A percentile compares a stretch with the other conserved stretches of the same genome.
Conservation (phyloP, 1,140 invertebrate species). For the Mactra quadrangularis region DNA sequence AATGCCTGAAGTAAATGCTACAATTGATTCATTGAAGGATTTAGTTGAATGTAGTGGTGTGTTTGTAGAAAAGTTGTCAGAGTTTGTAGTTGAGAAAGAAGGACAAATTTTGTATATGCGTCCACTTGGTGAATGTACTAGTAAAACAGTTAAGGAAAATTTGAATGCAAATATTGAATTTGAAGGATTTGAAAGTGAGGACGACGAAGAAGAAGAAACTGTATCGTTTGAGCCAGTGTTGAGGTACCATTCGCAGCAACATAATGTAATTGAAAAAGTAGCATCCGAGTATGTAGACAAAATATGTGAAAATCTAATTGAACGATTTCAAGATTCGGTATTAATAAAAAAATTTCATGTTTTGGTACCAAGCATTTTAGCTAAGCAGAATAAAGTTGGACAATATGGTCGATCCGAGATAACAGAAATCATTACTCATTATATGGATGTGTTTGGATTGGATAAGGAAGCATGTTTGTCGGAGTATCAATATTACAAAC, state of each 20-base stretch:
- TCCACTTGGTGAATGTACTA: neutral
- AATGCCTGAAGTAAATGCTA: neutral
- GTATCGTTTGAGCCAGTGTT: neutral
- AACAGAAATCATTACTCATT: neutral
- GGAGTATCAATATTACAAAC: slow-evolving; percentile 11
- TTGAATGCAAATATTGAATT: neutral
- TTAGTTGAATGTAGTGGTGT: slow-evolving; percentile 30
- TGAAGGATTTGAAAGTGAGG: slow-evolving; percentile 9
- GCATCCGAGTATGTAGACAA: neutral
- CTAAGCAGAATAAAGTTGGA: neutral
- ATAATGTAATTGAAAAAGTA: neutral
- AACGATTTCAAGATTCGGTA: slow-evolving; percentile 11
- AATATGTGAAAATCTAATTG: slow-evolving; percentile 2
- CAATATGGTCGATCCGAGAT: slow-evolving; percentile 9
- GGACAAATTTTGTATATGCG: neutral
- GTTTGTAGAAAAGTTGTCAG: slow-evolving; percentile 4
- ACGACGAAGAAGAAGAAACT: neutral
- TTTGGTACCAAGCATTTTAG: slow-evolving; percentile 14
- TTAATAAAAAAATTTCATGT: neutral
- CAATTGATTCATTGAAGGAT: slow-evolving; percentile 6
- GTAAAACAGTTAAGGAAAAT: neutral
- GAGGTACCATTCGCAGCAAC: slow-evolving; percentile 6
- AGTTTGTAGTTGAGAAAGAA: neutral
- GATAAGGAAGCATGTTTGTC: neutral
- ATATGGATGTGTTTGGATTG: neutral